Base-by-base conservation (phyloP, 2,888 invertebrate species). In the Coronaproctus castanopsis region DNA sequence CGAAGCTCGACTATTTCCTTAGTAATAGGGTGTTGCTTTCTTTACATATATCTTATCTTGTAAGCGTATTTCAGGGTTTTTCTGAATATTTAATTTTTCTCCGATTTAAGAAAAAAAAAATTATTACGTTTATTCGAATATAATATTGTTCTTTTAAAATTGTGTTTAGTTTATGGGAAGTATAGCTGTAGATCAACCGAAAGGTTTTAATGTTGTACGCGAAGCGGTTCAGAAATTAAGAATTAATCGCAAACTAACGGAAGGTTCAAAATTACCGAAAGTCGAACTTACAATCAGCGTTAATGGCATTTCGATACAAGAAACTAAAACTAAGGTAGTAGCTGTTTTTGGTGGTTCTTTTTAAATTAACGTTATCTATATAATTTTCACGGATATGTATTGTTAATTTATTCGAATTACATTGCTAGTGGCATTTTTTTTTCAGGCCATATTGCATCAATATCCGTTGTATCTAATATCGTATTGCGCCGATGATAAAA, bases 401-500 rank as follows among this genome's bases (percentile, higher is more conserved):
- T n/a, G n/a, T n/a, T n/a, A n/a, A n/a, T n/a, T n/a, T n/a, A n/a
- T n/a, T n/a, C n/a, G n/a, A n/a, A n/a, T n/a, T n/a, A n/a, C n/a
- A n/a, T n/a, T n/a, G n/a, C n/a, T n/a, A n/a, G n/a, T n/a, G n/a
- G 36, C 14, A 36, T 36, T 8, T 36, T 36, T 5, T 55, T 68
- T 72, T 2, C 70, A 80, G 79, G 73, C 76, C 69, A 89, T 93
- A 60, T 78, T 93, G 70, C 87, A 93, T 73, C 92, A 93, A 73
- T 96, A 95, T 72, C 96, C 96, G 0, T 76, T 97, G 54, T 95
- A 96, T 72, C 82, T 93, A 75, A 97, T 97, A 74, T 96, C 95
- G 1, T 97, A 97, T 75, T 97, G 96, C 76, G 96, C 97, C 1
- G 97, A 97, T 71, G 97, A 97, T 74, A 97, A 97, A 71, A 90